These are phyloP conservation scores for Oncorhynchus masou DNA, from an alignment of 2,113 vertebrate species.

Conservation along the genomic window DNA sequence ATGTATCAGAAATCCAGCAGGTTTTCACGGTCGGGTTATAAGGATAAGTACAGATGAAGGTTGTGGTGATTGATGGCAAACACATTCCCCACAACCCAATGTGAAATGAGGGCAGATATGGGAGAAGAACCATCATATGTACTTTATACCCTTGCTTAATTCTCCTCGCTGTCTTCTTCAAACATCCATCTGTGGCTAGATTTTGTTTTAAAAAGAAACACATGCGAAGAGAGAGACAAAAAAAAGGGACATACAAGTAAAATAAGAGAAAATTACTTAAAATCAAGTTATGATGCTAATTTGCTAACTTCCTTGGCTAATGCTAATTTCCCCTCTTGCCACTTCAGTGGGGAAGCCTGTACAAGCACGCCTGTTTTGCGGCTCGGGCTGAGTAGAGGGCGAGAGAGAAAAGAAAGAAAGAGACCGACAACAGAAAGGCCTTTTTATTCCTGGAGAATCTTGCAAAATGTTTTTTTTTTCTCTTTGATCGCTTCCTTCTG, in stretches of 20 bases:
- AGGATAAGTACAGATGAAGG: slow-evolving; percentile 19
- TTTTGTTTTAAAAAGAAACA: slow-evolving; percentile 7
- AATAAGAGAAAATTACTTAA: background rate
- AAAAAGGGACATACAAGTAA: slow-evolving; percentile 29
- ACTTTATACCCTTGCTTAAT: slow-evolving; percentile 52
- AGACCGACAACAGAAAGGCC: slow-evolving; percentile 10
- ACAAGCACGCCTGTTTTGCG: background rate
- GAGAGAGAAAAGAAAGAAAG: background rate
- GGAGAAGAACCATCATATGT: slow-evolving; percentile 24
- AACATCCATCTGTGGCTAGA: slow-evolving; percentile 54
- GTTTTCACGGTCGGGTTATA: background rate
- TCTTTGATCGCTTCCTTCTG: slow-evolving; percentile 79
- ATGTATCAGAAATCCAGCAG: background rate
- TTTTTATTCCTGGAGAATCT: slow-evolving; percentile 57
- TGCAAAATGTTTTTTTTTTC: slow-evolving; percentile 4
- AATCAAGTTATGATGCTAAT: background rate
- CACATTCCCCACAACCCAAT: slow-evolving; percentile 14
- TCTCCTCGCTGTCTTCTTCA: slow-evolving; percentile 53
- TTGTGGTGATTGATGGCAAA: slow-evolving; percentile 44
- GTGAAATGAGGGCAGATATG: slow-evolving; percentile 20
- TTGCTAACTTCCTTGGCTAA: background rate
- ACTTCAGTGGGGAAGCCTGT: too few relatives aligned
- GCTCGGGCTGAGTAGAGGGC: background rate
- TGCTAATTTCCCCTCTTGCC: too few relatives aligned
- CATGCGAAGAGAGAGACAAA: slow-evolving; percentile 13